Evolutionary conservation across 2,888 invertebrate species (phyloP).

Genomic region (Glomeris marginata): DNA sequence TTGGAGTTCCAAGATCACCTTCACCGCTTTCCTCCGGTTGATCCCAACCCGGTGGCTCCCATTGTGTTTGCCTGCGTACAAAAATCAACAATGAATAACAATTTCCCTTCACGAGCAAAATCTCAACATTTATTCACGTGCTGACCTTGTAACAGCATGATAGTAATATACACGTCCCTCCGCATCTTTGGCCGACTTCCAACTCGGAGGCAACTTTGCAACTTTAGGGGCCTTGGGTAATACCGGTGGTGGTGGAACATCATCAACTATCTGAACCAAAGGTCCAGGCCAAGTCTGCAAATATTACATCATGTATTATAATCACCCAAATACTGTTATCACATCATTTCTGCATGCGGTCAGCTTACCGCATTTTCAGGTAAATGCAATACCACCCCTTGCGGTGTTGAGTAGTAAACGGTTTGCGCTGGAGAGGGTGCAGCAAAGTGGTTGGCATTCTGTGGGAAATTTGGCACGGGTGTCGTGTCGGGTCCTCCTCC

Average conservation of each 20-base stretch:
- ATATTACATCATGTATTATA: not conserved
- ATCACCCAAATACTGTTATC: not conserved
- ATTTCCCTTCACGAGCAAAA: not conserved
- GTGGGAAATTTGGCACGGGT: not conserved
- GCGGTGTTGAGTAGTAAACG: constrained; percentile 8
- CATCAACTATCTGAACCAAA: not conserved
- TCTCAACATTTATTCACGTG: too few species aligned
- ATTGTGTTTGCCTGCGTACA: constrained; percentile 34
- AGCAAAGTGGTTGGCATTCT: constrained; percentile 3
- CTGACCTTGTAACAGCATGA: constrained; percentile 39
- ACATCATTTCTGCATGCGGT: not conserved
- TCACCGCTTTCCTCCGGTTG: constrained; percentile 21
- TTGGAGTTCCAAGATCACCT: constrained; percentile 27
- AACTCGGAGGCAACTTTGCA: constrained; percentile 55
- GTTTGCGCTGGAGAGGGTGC: constrained; percentile 8
- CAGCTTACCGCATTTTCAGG: constrained; percentile 7
- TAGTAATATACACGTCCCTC: constrained; percentile 84
- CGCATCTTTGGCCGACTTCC: constrained; percentile 69
- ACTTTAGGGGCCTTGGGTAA: constrained; percentile 27
- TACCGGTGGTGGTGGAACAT: constrained; percentile 27
- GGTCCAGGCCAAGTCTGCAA: not conserved
- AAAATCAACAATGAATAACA: not conserved
- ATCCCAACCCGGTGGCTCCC: constrained; percentile 31
- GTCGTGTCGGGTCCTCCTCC: constrained; percentile 3
- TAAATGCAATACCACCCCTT: constrained; percentile 9